Base-by-base conservation (phyloP, 2,888 invertebrate genomes). In the Anthophora plumipes region DNA sequence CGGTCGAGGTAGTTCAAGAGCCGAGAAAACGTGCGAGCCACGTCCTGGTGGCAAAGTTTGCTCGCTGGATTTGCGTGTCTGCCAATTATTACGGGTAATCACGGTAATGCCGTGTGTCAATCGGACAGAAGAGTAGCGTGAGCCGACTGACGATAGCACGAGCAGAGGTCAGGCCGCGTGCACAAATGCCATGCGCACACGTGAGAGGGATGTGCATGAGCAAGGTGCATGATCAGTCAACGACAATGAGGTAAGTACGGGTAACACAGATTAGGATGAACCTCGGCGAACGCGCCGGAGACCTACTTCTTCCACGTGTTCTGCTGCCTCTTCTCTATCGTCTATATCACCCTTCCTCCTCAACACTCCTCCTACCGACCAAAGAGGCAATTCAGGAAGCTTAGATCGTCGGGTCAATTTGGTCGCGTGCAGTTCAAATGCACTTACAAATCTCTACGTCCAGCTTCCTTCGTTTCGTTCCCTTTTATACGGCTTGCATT, bases 141-240 rank as follows among this genome's bases (percentile, higher is more conserved):
- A 61, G 69, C 25, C 48, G 64, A 60, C 57, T 20, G 63, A 68
- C 64, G 68, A 61, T 68, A 57, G 59, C 67, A 54, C 57, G 39
- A 54, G n/a, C 72, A 69, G 73, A 73, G 69, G 74, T 77, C 64
- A 59, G 67, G 52, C 39, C 46, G 48, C 39, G 59, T 68, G 64
- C 68, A 73, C 41, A 25, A 57, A 22, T 43, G 57, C 20, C 41
- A 25, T 17, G 68, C 46, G 37, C 31, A 37, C 9, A 17, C 20
- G 12, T 31, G 31, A n/a, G 46, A 50, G 43, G 41, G 57, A 31
- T 31, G 80, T 66, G 82, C 82, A 82, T 55, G 82, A 82, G 59
- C 69, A 73, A 82, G 80, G 81, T 82, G 82, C 82, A 82, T 82
- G 82, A 82, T 80, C 82, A 82, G 82, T 82, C 82, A 80, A 82